These are phyloP conservation scores for Talpa occidentalis DNA, from an alignment of 2,113 vertebrate species.

Conservation along the genomic window DNA sequence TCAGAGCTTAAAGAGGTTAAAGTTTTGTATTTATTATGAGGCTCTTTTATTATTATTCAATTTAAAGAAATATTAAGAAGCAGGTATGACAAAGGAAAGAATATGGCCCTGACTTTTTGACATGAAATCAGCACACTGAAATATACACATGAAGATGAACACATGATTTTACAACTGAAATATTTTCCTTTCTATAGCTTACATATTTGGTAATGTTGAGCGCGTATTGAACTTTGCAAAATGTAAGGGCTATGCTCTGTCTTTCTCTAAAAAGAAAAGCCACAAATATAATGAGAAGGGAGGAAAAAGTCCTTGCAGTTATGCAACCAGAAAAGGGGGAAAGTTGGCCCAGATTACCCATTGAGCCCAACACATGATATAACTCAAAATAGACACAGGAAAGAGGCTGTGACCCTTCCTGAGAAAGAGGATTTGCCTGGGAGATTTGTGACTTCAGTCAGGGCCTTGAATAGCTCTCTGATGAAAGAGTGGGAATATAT, in stretches of 20 bases:
- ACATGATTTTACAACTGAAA: constrained; percentile 25
- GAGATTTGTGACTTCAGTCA: constrained; percentile 10
- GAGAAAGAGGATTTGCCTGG: not conserved
- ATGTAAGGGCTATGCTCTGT: not conserved
- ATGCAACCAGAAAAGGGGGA: not conserved
- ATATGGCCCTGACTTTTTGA: not conserved
- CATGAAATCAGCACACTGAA: constrained; percentile 54
- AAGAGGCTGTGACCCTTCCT: constrained; percentile 14
- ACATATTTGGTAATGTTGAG: not conserved
- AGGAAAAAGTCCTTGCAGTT: not conserved
- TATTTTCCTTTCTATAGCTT: not conserved
- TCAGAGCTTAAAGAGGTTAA: not conserved
- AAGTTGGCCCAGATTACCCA: not conserved
- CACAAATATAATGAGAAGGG: not conserved
- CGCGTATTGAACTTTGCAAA: not conserved
- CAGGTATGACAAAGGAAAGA: constrained; percentile 23
- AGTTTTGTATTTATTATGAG: not conserved
- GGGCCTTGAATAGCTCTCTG: constrained; percentile 31
- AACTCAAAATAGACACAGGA: not conserved
- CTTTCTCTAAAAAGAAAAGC: not conserved
- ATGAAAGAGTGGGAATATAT: not conserved
- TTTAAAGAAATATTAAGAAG: constrained; percentile 57
- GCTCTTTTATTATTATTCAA: not conserved
- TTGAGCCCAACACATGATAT: not conserved
- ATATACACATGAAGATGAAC: constrained; percentile 44